These are phyloP conservation scores for Chrysocyon brachyurus DNA, from an alignment of 2,797 vertebrate genomes.

Conservation along the genomic window DNA sequence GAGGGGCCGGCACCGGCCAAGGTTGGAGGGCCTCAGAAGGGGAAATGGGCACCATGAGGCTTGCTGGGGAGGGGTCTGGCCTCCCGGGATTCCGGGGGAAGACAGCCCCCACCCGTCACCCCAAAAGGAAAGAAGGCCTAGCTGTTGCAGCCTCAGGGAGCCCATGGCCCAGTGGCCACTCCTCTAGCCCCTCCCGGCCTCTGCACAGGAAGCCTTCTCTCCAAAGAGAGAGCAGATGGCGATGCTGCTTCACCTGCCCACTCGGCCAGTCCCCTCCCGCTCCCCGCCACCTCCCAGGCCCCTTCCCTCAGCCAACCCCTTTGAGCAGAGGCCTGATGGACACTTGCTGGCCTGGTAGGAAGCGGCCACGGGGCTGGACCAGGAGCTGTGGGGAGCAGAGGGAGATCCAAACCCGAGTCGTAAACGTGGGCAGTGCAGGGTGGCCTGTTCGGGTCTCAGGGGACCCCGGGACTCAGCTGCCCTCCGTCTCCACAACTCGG, in stretches of 20 bases:
- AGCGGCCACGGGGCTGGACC: neutral
- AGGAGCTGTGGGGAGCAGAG: neutral
- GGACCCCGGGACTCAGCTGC: neutral
- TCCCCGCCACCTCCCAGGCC: neutral
- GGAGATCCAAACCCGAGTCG: neutral
- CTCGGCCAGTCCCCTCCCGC: neutral
- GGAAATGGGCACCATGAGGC: neutral
- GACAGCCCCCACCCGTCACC: neutral
- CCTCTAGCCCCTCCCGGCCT: conserved; percentile 44
- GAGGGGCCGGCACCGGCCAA: conserved; percentile 2
- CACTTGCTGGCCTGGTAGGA: neutral
- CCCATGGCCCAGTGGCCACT: neutral
- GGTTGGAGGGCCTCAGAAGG: neutral
- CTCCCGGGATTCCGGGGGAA: neutral
- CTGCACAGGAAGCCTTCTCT: conserved; percentile 40
- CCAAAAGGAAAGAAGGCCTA: neutral
- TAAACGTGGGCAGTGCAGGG: neutral
- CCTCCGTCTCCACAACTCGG: neutral
- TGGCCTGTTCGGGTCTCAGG: too few relatives aligned
- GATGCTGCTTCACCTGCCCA: conserved; percentile 30
- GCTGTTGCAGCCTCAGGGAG: neutral
- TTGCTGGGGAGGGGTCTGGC: neutral
- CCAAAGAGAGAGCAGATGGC: conserved; percentile 63
- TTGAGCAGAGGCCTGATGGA: neutral
- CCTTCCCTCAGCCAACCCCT: neutral